Base-by-base conservation (phyloP, 2,797 vertebrate genomes). In the Enteromius thamalakanensis region DNA sequence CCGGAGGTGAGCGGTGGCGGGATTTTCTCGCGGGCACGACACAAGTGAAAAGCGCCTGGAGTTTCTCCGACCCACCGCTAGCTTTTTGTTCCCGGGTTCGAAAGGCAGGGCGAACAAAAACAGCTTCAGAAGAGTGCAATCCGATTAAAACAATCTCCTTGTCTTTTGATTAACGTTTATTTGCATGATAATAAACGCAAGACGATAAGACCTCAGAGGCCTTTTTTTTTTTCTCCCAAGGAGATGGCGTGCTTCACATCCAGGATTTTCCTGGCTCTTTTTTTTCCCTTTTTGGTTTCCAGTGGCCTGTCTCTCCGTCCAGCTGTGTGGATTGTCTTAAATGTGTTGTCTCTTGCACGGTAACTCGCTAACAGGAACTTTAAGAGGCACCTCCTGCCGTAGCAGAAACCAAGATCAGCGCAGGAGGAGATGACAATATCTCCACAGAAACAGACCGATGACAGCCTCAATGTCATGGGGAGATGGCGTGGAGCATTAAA, bases 61-160 rank as follows among this genome's bases (percentile, higher is more conserved):
- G 90, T 93, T 92, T 93, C 90, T 91, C 86, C 92, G 93, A 91
- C 90, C 92, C 93, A 92, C 89, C 88, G 91, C 91, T 82, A 88
- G 89, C 53, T 90, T 93, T 93, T 91, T 92, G 91, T 93, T 92
- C 88, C 80, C 32, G 86, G 72, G 90, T 93, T 92, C 90, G 93
- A 90, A 90, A 92, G 90, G 87, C 88, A 87, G 47, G 3, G 23
- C 6, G 72, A 60, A 74, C 81, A 80, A 69, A 65, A 76, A 82
- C 32, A 87, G 91, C 87, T 92, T 92, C 91, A 88, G 89, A 89
- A 91, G 91, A 91, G 90, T 51, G 88, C 91, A 95, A 94, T 95
- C 93, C 90, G 93, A 94, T 95, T 95, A 94, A 94, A 93, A 94
- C 90, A 92, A 92, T 93, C 91, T 92, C 89, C 90, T 90, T 90